Conservation (phyloP, 1,140 invertebrate genomes). For the Drosophila tsacasi region DNA sequence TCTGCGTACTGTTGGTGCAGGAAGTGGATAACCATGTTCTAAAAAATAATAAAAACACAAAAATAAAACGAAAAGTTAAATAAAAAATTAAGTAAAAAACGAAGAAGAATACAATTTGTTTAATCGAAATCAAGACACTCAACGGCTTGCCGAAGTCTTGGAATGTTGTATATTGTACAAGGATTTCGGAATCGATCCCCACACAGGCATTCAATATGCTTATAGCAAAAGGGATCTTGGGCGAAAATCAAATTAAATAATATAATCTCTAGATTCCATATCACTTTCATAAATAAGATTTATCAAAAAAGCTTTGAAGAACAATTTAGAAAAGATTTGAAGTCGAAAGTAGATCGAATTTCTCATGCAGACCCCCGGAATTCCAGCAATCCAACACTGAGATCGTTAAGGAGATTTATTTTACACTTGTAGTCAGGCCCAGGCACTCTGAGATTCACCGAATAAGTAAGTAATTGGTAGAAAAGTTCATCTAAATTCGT, state of each 20-base stretch:
- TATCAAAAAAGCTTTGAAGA: slow-evolving; percentile 10
- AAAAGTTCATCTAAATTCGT: slow-evolving; percentile 44
- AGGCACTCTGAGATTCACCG: slow-evolving; percentile 45
- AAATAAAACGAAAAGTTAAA: slow-evolving; percentile 30
- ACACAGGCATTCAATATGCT: slow-evolving; percentile 35
- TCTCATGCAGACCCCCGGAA: slow-evolving; percentile 36
- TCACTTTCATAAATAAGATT: slow-evolving; percentile 23
- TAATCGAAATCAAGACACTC: slow-evolving; percentile 29
- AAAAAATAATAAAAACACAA: slow-evolving; percentile 65
- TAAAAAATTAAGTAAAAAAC: slow-evolving; percentile 40
- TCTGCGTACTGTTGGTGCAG: slow-evolving; percentile 84
- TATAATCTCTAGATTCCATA: slow-evolving; percentile 32
- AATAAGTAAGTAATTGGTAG: slow-evolving; percentile 34
- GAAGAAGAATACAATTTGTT: slow-evolving; percentile 38
- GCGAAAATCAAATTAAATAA: slow-evolving; percentile 14
- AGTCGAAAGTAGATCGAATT: neutral
- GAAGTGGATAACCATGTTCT: slow-evolving; percentile 84
- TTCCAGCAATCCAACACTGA: slow-evolving; percentile 34
- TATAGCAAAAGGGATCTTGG: slow-evolving; percentile 15
- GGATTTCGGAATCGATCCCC: slow-evolving; percentile 26
- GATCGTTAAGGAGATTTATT: slow-evolving; percentile 45
- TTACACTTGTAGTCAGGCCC: slow-evolving; percentile 71
- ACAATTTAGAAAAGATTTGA: slow-evolving; percentile 21
- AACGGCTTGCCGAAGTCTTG: slow-evolving; percentile 37
- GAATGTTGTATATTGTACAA: slow-evolving; percentile 14